phyloP scores from a whole-genome alignment of 2,113 vertebrate genomes.

The Ameiurus melas region DNA sequence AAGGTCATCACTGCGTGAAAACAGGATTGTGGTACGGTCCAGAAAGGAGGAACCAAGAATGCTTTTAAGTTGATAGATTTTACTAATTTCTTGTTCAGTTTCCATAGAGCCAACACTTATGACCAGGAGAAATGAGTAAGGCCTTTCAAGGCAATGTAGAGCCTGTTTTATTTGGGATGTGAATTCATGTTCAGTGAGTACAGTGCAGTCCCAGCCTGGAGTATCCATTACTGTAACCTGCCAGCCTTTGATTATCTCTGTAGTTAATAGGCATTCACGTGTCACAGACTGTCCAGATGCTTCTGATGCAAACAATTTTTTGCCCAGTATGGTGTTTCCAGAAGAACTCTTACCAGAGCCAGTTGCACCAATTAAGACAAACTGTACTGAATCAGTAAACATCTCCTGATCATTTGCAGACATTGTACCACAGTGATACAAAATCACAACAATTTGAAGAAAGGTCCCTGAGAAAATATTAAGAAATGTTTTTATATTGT shows the following conservation, averaged over 20 bases:
- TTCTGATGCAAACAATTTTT: conserved; percentile 3
- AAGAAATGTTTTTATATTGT: neutral
- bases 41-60: neutral
- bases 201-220: conserved; percentile 44
- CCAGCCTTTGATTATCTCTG: conserved; percentile 5
- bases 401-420: neutral
- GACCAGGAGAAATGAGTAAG: conserved; percentile 31
- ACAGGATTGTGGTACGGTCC: conserved; percentile 33
- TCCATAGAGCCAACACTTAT: conserved; percentile 14
- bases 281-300: conserved; percentile 39
- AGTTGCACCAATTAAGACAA: conserved; percentile 38
- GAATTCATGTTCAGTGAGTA: neutral
- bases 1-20: conserved; percentile 31
- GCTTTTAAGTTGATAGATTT: neutral
- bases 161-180: neutral
- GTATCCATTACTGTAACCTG: conserved; percentile 36
- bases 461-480: neutral
- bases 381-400: conserved; percentile 1
- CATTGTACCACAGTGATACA: neutral
- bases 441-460: neutral
- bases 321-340: conserved; percentile 37
- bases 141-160: neutral
- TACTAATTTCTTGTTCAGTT: conserved; percentile 2
- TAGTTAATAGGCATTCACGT: neutral
- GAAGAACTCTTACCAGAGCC: conserved; percentile 41